A percentile compares a stretch with the other conserved stretches of the same genome.
Conservation (phyloP, 2,113 vertebrate species). For the Procapra przewalskii region DNA sequence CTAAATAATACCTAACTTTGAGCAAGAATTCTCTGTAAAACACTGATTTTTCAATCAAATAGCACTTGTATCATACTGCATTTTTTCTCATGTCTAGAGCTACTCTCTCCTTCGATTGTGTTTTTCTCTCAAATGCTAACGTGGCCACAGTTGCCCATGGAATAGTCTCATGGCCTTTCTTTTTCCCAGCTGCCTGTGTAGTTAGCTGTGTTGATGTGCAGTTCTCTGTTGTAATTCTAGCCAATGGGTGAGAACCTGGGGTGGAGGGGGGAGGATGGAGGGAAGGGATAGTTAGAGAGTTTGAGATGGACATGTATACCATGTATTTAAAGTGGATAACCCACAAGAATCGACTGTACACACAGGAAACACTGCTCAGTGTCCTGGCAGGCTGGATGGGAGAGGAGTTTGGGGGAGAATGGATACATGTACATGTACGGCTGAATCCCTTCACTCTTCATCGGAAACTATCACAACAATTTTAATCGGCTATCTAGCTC, state of each 20-base stretch:
- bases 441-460: neutral
- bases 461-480: neutral
- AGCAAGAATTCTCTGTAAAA: neutral
- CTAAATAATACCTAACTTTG: neutral
- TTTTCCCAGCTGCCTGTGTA: neutral
- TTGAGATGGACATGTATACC: neutral
- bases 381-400: neutral
- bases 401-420: neutral
- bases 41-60: neutral
- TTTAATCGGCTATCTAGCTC: neutral
- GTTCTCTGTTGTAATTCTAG: neutral
- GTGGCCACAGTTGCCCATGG: neutral
- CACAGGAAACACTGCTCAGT: neutral
- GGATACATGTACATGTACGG: neutral
- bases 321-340: neutral
- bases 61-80: neutral
- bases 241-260: neutral
- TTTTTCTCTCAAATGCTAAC: neutral
- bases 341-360: neutral
- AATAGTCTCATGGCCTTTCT: accelerated
- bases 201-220: accelerated
- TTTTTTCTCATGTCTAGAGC: neutral
- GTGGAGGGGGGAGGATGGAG: neutral
- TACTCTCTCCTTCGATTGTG: neutral
- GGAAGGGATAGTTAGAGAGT: neutral